These are phyloP conservation scores for Geotrypetes seraphini DNA, from an alignment of 2,797 vertebrate genomes.

Conservation along the genomic window DNA sequence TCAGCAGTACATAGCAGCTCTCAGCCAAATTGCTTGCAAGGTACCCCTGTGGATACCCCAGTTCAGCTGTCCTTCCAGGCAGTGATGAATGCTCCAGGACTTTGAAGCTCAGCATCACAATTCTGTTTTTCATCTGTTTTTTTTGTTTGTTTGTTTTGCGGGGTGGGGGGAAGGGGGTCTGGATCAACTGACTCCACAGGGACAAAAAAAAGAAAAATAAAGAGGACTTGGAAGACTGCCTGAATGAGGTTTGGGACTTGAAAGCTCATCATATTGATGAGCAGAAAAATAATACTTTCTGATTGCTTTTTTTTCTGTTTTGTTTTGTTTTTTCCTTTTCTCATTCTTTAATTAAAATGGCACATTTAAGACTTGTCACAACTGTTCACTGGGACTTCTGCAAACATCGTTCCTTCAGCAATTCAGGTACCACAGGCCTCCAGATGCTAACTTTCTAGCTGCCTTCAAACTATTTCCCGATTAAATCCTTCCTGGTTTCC, in stretches of 20 bases:
- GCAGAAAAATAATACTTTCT: slow-evolving; percentile 57
- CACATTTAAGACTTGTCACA: slow-evolving; percentile 78
- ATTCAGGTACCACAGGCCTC: slow-evolving; percentile 32
- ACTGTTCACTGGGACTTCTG: slow-evolving; percentile 82
- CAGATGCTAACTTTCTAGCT: slow-evolving; percentile 5
- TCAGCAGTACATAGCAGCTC: slow-evolving; percentile 89
- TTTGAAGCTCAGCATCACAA: slow-evolving; percentile 72
- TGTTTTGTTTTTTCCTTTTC: too few relatives aligned
- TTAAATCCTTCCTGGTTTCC: background rate
- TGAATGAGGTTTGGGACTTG: slow-evolving; percentile 88
- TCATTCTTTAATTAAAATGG: slow-evolving; percentile 68
- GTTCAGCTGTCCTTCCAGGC: slow-evolving; percentile 65
- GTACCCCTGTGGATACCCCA: slow-evolving; percentile 64
- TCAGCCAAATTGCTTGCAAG: slow-evolving; percentile 51
- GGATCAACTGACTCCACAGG: slow-evolving; percentile 47
- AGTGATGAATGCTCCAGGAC: slow-evolving; percentile 62
- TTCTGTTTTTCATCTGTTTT: slow-evolving; percentile 63
- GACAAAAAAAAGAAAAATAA: slow-evolving; percentile 19
- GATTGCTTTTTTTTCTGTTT: slow-evolving; percentile 44
- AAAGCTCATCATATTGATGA: slow-evolving; percentile 99
- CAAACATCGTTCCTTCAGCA: slow-evolving; percentile 55
- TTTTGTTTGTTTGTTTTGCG: slow-evolving; percentile 51
- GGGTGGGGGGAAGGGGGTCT: slow-evolving; percentile 27
- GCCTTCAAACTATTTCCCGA: slow-evolving; percentile 5
- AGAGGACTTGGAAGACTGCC: slow-evolving; percentile 50